These are phyloP conservation scores for Cynocephalus volans DNA, from an alignment of 2,113 vertebrate species.

Conservation along the genomic window DNA sequence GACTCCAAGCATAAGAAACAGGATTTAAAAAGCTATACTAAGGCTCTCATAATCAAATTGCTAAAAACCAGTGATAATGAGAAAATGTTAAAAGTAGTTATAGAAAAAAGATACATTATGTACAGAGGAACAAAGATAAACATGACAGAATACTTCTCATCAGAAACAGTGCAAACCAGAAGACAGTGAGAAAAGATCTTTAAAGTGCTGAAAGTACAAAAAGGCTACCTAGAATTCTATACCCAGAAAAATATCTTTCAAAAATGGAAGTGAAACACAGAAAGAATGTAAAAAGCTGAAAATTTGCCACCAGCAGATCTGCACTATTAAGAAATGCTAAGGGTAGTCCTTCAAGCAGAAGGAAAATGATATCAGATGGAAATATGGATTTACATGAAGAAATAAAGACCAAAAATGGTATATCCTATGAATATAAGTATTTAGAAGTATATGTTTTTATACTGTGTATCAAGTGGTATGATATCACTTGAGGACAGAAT, in stretches of 20 bases:
- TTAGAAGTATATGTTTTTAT: constrained; percentile 3
- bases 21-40: not conserved
- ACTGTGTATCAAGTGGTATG: not conserved
- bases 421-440: not conserved
- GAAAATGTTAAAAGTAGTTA: not conserved
- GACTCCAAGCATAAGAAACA: not conserved
- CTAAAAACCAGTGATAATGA: not conserved
- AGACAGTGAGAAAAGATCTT: no score
- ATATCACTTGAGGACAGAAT: not conserved
- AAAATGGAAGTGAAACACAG: no score
- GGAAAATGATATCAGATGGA: no score
- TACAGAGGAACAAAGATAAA: not conserved
- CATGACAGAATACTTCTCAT: not conserved
- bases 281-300: no score
- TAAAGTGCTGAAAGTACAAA: no score
- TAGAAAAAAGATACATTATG: not conserved
- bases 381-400: no score
- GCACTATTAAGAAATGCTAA: no score
- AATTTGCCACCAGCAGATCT: no score
- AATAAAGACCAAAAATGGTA: not conserved
- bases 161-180: not conserved
- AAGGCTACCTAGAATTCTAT: no score
- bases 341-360: no score
- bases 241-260: no score
- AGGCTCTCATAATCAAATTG: not conserved